phyloP scores from a whole-genome alignment of 2,888 invertebrate species.

The Harmothoe impar region DNA sequence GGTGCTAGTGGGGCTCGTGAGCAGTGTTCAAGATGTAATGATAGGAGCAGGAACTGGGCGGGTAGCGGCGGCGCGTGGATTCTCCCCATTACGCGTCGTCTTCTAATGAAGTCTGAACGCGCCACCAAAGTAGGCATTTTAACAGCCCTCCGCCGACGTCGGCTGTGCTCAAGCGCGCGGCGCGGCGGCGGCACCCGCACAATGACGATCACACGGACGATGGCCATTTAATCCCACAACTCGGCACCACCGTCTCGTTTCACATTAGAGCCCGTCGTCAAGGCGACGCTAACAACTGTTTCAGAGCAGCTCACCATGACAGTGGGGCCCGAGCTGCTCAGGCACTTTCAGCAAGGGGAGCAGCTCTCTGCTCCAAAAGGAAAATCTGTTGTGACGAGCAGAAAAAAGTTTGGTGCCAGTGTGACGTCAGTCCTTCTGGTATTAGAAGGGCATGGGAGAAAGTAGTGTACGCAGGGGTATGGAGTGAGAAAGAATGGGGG shows the following conservation, averaged over 20 bases:
- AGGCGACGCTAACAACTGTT: constrained; percentile 43
- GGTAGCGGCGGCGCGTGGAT: constrained; percentile 16
- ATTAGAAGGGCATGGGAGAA: not conserved
- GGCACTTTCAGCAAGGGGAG: not conserved
- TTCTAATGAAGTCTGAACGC: constrained; percentile 62
- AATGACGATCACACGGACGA: constrained; percentile 46
- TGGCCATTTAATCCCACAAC: not conserved
- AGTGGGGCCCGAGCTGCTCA: constrained; percentile 20
- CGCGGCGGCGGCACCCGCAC: not conserved
- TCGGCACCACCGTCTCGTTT: constrained; percentile 33
- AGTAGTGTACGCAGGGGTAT: not conserved
- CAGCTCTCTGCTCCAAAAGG: not conserved
- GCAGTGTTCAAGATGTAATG: constrained; percentile 52
- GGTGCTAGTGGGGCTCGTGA: not conserved
- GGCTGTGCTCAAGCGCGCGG: constrained; percentile 43
- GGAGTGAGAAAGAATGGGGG: not conserved
- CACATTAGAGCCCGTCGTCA: constrained; percentile 24
- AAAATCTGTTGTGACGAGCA: not conserved
- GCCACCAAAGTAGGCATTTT: constrained; percentile 58
- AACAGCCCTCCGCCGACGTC: constrained; percentile 47
- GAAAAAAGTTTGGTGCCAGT: constrained; percentile 14
- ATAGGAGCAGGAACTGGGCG: constrained; percentile 26
- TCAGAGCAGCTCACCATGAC: constrained; percentile 25
- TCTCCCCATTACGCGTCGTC: constrained; percentile 53
- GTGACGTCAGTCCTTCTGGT: not conserved